Base-by-base conservation (phyloP, 2,113 vertebrate genomes). In the Bambusicola thoracicus region DNA sequence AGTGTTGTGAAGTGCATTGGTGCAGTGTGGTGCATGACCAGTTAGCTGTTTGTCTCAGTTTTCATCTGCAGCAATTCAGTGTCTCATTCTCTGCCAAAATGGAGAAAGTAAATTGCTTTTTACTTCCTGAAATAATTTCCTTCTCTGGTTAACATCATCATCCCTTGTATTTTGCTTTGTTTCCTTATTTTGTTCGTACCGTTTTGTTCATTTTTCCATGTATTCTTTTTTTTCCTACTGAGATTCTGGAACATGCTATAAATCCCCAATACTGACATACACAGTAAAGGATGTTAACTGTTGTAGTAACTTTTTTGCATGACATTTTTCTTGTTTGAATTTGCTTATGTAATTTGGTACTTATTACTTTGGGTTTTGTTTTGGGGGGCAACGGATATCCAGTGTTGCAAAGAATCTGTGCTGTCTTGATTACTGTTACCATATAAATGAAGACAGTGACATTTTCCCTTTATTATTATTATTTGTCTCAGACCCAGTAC, bases 401-500 rank as follows among this genome's bases (percentile, higher is more conserved):
- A 77, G 58, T 81, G 19, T 90, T 85, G 67, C 38, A 56, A 48
- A 59, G 74, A 19, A 22, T 70, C 21, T 77, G 63, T 13, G 2
- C 6, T 72, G 6, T 38, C 12, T 59, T 56, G 20, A 25, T 63
- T 79, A 44, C n/a, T 70, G 12, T 66, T 88, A 25, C 19, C 25
- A 70, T 6, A 29, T 76, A 84, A 82, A 63, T 40, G 13, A 29
- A 62, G 32, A 15, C 27, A 62, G 24, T 30, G 3, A 3, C 22
- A 6, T 67, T 86, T 55, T 56, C 72, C 82, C 3, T 6, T 8
- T 8, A 15, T 17, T 2, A 1, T 3, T 66, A 44, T 6, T 91
- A 3, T 8, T 34, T 4, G 11, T 38, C n/a, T 59, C 59, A 99
- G 99, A 99, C 97, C 99, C 99, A 13, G 98, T 99, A 89, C 99